A percentile compares a stretch with the other conserved stretches of the same genome.
These are phyloP conservation scores for Leucoma salicis DNA, from an alignment of 2,888 invertebrate genomes.

Conservation along the genomic window DNA sequence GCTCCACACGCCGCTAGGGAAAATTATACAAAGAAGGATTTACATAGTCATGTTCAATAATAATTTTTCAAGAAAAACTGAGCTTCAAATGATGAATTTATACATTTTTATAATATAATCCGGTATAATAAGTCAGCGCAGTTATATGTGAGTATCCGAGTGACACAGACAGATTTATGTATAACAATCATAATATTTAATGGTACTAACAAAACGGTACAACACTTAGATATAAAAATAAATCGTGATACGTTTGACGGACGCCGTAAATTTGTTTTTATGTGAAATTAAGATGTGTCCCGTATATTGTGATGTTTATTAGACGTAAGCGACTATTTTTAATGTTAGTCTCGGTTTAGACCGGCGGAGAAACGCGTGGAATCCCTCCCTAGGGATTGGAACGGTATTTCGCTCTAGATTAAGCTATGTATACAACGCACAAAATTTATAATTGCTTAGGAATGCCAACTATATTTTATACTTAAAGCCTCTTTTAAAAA, in stretches of 20 bases:
- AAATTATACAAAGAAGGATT: no score
- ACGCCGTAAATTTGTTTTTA: slow-evolving; percentile 64
- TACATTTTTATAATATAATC: neutral
- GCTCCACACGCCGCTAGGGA: no score
- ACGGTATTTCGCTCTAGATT: no score
- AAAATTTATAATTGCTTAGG: no score
- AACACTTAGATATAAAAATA: slow-evolving; percentile 56
- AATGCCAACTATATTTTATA: no score
- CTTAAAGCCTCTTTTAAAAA: no score
- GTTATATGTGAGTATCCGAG: slow-evolving; percentile 16
- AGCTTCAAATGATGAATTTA: no score
- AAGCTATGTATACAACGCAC: no score
- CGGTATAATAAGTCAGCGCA: neutral
- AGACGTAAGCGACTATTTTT: slow-evolving; percentile 41
- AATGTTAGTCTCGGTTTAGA: slow-evolving; percentile 23
- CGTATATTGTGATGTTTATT: slow-evolving; percentile 68
- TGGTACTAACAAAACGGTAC: slow-evolving; percentile 60
- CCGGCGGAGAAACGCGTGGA: no score
- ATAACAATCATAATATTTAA: slow-evolving; percentile 70
- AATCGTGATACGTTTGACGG: slow-evolving; percentile 50
- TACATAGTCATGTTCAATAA: no score
- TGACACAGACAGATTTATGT: slow-evolving; percentile 62
- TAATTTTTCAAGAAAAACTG: no score
- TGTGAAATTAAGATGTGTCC: slow-evolving; percentile 74
- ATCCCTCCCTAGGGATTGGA: no score